Base-by-base conservation (phyloP, 2,888 invertebrate species). In the Mythimna vitellina region DNA sequence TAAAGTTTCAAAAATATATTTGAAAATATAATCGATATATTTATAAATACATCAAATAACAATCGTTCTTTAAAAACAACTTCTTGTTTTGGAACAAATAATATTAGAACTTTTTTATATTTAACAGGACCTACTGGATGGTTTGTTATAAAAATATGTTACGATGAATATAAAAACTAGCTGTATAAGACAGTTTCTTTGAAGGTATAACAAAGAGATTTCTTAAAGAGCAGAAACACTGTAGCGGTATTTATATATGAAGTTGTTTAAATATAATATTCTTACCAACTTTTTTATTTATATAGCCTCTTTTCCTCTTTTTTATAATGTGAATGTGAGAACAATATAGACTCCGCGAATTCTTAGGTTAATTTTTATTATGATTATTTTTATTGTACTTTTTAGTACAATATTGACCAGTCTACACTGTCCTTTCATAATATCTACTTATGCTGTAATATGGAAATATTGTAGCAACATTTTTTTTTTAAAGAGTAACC, bases 121-220 rank as follows among this genome's bases (percentile, higher is more conserved):
- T 51, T 51, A 2, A 2, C 3, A 20, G 20, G 0, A 49, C 20
- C 7, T 7, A 22, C 0, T 3, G 29, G 22, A 5, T 25, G 5
- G 4, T 35, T 60, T 42, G 7, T 29, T 20, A n/a, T n/a, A 20
- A 53, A 22, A 32, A 14, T n/a, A 22, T 38, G 1, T 14, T 38
- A 51, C 49, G 20, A 9, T 7, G 22, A 57, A 73, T 4, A 22
- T 20, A 29, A 38, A 35, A 70, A 25, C 12, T n/a, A 46, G 25
- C 35, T 46, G 56, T 9, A 14, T 25, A 14, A 17, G 46, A 70
- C n/a, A 49, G 35, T 49, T 70, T 49, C n/a, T 57, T 49, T 72
- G 35, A 57, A 17, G 6, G 9, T 46, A 14, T 8, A 1, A 51
- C 22, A 53, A 25, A n/a, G n/a, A 25, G 10, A 4, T 38, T 51